A percentile compares a stretch with the other conserved stretches of the same genome.
Conservation (phyloP, 2,113 vertebrate genomes). For the Anhinga anhinga region DNA sequence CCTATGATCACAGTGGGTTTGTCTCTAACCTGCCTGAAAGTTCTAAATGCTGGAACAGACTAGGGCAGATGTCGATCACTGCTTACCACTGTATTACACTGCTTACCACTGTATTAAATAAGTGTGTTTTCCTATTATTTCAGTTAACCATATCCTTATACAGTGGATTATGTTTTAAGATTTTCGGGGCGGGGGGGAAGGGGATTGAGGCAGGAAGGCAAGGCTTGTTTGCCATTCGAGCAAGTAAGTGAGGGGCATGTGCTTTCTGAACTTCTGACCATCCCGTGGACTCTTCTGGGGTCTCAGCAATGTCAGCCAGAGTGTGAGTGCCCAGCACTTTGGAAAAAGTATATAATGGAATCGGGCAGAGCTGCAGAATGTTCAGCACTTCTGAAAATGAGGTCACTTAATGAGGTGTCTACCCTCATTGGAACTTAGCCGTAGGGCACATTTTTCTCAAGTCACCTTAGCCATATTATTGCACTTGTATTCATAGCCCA, state of each 20-base stretch:
- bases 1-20: background rate
- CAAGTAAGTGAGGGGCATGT: background rate
- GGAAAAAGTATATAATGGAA: background rate
- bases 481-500: background rate
- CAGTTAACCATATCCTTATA: background rate
- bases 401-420: slow-evolving; percentile 62
- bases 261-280: background rate
- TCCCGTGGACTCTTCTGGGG: background rate
- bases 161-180: background rate
- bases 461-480: slow-evolving; percentile 29
- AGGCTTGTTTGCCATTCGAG: background rate
- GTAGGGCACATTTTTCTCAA: slow-evolving; percentile 49
- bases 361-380: slow-evolving; percentile 32
- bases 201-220: background rate
- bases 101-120: background rate
- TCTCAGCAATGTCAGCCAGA: background rate
- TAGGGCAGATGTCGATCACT: slow-evolving; percentile 2
- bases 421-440: slow-evolving; percentile 27
- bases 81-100: background rate
- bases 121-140: background rate
- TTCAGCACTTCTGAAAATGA: slow-evolving; percentile 62
- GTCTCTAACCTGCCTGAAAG: slow-evolving; percentile 7
- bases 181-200: background rate
- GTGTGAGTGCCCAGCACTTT: background rate
- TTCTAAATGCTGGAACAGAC: background rate